These are phyloP conservation scores for Plectrocnemia conspersa DNA, from an alignment of 1,140 invertebrate species.

Conservation along the genomic window DNA sequence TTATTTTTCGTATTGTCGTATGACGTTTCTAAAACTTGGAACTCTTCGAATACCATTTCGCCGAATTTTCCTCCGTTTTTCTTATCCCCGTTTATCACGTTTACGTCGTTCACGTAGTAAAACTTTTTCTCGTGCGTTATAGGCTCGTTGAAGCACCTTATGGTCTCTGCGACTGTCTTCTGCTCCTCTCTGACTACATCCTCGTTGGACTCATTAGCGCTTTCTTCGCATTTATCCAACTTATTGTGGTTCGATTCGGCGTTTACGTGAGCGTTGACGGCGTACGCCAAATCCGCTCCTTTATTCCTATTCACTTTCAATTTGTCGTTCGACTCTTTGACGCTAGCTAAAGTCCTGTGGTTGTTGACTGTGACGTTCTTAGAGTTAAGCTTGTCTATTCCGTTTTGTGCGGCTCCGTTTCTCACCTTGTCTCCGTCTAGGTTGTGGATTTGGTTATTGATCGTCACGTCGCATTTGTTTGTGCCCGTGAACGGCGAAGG, in stretches of 20 bases:
- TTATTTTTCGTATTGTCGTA: slow-evolving; percentile 57
- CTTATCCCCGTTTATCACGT: slow-evolving; percentile 15
- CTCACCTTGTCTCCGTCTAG: slow-evolving; percentile 39
- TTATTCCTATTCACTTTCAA: slow-evolving; percentile 43
- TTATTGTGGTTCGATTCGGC: slow-evolving; percentile 31
- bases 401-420: slow-evolving; percentile 32
- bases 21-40: slow-evolving; percentile 62
- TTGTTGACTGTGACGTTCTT: slow-evolving; percentile 37
- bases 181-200: slow-evolving; percentile 22
- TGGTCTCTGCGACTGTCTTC: slow-evolving; percentile 30
- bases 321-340: slow-evolving; percentile 15
- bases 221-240: slow-evolving; percentile 34
- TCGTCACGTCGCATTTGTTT: slow-evolving; percentile 31
- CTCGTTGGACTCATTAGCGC: slow-evolving; percentile 29
- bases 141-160: slow-evolving; percentile 36
- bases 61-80: slow-evolving; percentile 58
- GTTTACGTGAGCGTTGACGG: slow-evolving; percentile 37
- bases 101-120: slow-evolving; percentile 47
- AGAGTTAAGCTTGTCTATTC: slow-evolving; percentile 35
- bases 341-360: slow-evolving; percentile 15
- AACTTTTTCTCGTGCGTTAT: slow-evolving; percentile 48
- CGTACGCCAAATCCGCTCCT: slow-evolving; percentile 45
- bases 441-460: slow-evolving; percentile 18
- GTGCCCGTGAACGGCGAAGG: slow-evolving; percentile 46
- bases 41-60: slow-evolving; percentile 79